A percentile compares a stretch with the other conserved stretches of the same genome.
phyloP scores from a whole-genome alignment of 2,888 invertebrate genomes.

The Zaprionus obscuricornis region DNA sequence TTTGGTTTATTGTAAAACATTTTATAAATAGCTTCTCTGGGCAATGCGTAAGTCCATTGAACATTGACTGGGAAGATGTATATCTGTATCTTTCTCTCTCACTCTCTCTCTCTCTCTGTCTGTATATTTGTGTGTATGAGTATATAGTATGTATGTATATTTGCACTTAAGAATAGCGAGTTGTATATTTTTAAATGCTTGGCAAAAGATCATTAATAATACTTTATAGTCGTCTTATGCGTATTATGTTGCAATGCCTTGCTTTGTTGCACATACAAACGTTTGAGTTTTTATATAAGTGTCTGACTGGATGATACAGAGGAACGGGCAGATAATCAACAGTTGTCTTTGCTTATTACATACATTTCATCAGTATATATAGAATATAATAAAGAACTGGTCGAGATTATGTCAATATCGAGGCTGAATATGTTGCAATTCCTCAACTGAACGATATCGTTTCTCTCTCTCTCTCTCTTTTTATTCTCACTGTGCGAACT shows the following conservation, averaged over 20 bases:
- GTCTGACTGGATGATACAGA: slow-evolving; percentile 27
- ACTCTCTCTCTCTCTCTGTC: no score
- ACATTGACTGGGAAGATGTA: slow-evolving; percentile 38
- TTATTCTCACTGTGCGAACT: slow-evolving; percentile 7
- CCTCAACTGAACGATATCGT: neutral
- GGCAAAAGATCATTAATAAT: slow-evolving; percentile 71
- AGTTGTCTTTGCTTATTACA: slow-evolving; percentile 43
- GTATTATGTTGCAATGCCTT: slow-evolving; percentile 31
- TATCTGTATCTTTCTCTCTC: neutral
- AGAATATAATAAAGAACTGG: slow-evolving; percentile 7
- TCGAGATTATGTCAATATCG: slow-evolving; percentile 55
- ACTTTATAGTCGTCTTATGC: slow-evolving; percentile 45
- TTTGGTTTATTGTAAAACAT: slow-evolving; percentile 43
- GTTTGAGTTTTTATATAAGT: slow-evolving; percentile 42
- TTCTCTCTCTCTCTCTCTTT: slow-evolving; percentile 1
- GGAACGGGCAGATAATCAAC: no score
- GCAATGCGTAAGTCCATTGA: slow-evolving; percentile 63
- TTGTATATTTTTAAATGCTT: slow-evolving; percentile 64
- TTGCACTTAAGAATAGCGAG: slow-evolving; percentile 56
- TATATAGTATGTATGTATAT: slow-evolving; percentile 25
- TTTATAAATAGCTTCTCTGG: slow-evolving; percentile 51
- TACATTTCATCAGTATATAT: neutral
- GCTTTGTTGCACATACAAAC: slow-evolving; percentile 28
- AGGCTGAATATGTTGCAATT: slow-evolving; percentile 49
- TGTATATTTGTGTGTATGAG: slow-evolving; percentile 8